phyloP scores from a whole-genome alignment of 2,888 invertebrate species.

The Pseudococcus longispinus region DNA sequence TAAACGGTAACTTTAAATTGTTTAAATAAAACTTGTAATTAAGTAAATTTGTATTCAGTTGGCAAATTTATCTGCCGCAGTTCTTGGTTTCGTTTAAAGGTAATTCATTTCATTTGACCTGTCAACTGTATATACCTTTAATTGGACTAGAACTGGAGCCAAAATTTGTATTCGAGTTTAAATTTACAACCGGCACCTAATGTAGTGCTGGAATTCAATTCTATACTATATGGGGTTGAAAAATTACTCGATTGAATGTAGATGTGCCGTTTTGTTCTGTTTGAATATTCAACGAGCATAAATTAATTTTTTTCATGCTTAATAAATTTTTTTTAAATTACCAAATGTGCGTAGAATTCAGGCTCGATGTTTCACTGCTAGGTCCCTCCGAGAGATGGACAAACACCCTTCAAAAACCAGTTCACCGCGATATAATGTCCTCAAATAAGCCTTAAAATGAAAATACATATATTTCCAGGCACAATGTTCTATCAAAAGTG shows the following conservation, averaged over 20 bases:
- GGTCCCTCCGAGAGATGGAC: too few relatives aligned
- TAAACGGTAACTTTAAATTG: not conserved
- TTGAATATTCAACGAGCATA: too few relatives aligned
- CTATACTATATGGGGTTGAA: not conserved
- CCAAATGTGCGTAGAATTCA: too few relatives aligned
- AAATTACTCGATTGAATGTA: not conserved
- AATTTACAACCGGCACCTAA: not conserved
- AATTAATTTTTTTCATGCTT: too few relatives aligned
- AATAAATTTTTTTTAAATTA: too few relatives aligned
- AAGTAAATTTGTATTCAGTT: not conserved
- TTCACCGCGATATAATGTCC: too few relatives aligned
- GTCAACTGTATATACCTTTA: not conserved
- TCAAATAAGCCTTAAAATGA: too few relatives aligned
- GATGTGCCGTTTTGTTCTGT: not conserved
- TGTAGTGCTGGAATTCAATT: not conserved
- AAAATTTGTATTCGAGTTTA: not conserved
- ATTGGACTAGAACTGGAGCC: not conserved
- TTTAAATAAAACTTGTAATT: slow-evolving; percentile 10
- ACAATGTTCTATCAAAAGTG: too few relatives aligned
- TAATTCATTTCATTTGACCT: not conserved
- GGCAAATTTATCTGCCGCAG: not conserved
- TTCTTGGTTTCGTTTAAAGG: not conserved
- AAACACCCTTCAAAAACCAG: too few relatives aligned
- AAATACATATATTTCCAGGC: too few relatives aligned
- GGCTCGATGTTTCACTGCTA: too few relatives aligned